Conservation (phyloP, 2,888 invertebrate genomes). For the Plusia festucae region DNA sequence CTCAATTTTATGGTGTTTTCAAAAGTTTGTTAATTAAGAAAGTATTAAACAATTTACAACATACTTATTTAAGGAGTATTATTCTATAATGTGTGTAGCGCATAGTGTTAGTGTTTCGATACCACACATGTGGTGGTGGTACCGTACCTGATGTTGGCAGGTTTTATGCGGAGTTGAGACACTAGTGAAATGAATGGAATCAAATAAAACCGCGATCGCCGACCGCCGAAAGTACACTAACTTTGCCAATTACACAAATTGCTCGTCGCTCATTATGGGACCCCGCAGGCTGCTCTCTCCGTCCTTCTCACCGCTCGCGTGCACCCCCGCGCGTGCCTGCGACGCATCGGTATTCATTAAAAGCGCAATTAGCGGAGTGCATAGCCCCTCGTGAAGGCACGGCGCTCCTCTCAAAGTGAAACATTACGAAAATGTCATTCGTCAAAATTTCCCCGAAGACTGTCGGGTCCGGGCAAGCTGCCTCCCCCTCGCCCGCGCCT, state of each 20-base stretch:
- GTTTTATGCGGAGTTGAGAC: constrained; percentile 5
- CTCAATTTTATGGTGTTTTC: too few species aligned
- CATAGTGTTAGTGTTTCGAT: too few species aligned
- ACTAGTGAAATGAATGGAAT: constrained; percentile 12
- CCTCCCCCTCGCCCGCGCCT: constrained; percentile 17
- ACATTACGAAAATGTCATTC: constrained; percentile 82
- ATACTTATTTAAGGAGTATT: too few species aligned
- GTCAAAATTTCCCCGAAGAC: constrained; percentile 83
- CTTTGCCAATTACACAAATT: constrained; percentile 72
- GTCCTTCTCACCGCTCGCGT: constrained; percentile 12
- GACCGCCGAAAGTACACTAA: constrained; percentile 49
- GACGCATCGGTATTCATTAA: constrained; percentile 77
- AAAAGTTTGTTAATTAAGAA: too few species aligned
- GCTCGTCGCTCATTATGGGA: constrained; percentile 61
- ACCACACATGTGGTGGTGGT: too few species aligned
- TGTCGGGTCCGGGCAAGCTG: constrained; percentile 58
- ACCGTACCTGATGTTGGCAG: too few species aligned
- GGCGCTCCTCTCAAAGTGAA: constrained; percentile 69
- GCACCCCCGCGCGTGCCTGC: constrained; percentile 29
- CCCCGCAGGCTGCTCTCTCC: constrained; percentile 14
- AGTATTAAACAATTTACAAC: too few species aligned
- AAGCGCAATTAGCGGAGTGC: constrained; percentile 83
- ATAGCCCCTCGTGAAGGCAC: constrained; percentile 62
- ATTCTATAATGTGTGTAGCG: too few species aligned
- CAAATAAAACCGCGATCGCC: constrained; percentile 52